Evolutionary conservation across 2,888 invertebrate species (phyloP).

Genomic region (Chesias legatella): DNA sequence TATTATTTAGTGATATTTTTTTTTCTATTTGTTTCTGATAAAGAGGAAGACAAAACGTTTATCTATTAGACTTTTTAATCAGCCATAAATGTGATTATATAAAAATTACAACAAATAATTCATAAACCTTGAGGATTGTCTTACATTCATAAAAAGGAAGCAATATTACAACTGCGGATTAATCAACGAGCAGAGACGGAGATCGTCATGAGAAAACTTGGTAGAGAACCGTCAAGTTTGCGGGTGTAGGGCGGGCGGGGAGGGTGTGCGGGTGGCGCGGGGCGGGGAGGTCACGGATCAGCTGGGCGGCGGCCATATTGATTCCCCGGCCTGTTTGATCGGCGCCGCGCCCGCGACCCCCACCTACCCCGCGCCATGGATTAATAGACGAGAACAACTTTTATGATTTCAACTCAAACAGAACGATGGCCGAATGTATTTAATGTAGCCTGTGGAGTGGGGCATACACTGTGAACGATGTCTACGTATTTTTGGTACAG

Average conservation of each 20-base stretch:
- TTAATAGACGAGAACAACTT: conserved; percentile 78
- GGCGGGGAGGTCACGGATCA: conserved; percentile 76
- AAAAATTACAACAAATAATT: too few species aligned
- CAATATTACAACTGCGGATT: conserved; percentile 25
- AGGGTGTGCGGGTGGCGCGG: conserved; percentile 46
- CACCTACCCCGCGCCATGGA: conserved; percentile 53
- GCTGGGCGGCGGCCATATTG: conserved; percentile 80
- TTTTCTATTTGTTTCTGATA: too few species aligned
- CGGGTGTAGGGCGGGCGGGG: conserved; percentile 40
- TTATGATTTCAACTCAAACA: conserved; percentile 79
- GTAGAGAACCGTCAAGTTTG: conserved; percentile 64
- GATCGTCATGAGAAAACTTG: conserved; percentile 60
- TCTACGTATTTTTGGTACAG: conserved; percentile 9
- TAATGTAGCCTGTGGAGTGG: conserved; percentile 42
- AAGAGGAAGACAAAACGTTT: too few species aligned
- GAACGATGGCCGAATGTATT: conserved; percentile 49
- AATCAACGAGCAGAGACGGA: conserved; percentile 39
- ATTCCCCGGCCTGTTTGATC: conserved; percentile 79
- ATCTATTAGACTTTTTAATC: too few species aligned
- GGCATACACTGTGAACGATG: conserved; percentile 24
- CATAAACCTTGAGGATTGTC: conserved; percentile 4
- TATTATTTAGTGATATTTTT: too few species aligned
- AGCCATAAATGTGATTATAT: too few species aligned
- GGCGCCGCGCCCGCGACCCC: conserved; percentile 60
- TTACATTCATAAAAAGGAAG: conserved; percentile 16